These are phyloP conservation scores for Trochalopteron elliotii DNA, from an alignment of 2,113 vertebrate genomes.

Conservation along the genomic window DNA sequence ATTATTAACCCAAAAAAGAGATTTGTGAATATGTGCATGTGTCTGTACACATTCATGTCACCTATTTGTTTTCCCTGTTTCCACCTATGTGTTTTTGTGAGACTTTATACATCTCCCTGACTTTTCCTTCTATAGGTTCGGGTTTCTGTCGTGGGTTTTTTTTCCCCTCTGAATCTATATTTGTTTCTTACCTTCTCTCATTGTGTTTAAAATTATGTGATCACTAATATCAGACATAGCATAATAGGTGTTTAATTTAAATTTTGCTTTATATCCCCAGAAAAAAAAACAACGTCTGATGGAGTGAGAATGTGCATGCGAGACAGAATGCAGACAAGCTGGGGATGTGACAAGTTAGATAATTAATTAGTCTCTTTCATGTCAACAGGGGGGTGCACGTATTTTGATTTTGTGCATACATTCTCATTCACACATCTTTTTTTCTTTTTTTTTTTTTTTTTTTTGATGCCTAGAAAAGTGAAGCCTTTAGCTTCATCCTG, in stretches of 20 bases:
- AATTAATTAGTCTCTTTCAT: slow-evolving; percentile 65
- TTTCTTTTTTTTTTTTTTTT: background rate
- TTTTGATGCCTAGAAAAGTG: background rate
- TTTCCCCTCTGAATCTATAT: background rate
- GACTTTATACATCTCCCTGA: background rate
- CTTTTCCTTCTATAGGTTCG: background rate
- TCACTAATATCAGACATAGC: background rate
- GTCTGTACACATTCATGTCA: background rate
- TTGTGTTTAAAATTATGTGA: background rate
- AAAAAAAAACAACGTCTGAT: background rate
- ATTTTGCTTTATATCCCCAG: background rate
- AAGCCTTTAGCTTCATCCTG: slow-evolving; percentile 8
- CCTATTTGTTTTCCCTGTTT: background rate
- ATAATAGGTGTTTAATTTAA: slow-evolving; percentile 24
- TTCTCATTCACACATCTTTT: background rate
- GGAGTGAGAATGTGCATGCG: background rate
- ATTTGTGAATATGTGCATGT: background rate
- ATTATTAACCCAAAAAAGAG: background rate
- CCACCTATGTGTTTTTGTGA: background rate
- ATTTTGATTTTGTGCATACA: slow-evolving; percentile 60
- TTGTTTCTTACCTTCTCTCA: background rate
- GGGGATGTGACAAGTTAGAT: slow-evolving; percentile 40
- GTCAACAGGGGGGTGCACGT: background rate
- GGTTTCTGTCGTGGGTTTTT: background rate
- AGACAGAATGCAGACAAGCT: slow-evolving; percentile 2